Evolutionary conservation across 1,140 invertebrate species (phyloP), one percentile per base, ranked within the genome.

Genomic region (Platorchestia sp.): DNA sequence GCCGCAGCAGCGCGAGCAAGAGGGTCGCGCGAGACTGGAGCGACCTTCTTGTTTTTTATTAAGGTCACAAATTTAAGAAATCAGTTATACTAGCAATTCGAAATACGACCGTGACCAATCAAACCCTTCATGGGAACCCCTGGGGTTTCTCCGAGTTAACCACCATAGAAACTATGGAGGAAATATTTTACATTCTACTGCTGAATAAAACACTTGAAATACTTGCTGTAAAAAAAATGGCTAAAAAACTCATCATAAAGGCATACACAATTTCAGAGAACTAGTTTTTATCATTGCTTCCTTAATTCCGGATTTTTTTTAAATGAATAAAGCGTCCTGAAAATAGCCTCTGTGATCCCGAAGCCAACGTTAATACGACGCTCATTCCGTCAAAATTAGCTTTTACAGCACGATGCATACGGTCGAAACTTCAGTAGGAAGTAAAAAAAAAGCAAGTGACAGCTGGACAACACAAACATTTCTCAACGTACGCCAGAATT

Each of bases 11-110:
- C 86, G 19, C 87, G 3, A 90, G 41, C 87, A 45, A 42, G 41
- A 90, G 86, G 41, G 87, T 43, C 44, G 41, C 44, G 19, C 16
- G 22, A 5, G 10, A 90, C 87, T 90, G 87, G 87, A 90, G 87
- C 87, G 87, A 90, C 87, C 87, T 90, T 90, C 87, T 90, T 44
- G 42, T 90, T 90, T 90, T 90, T 90, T 90, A 90, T 90, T 90
- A 90, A 90, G 87, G 87, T 90, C 87, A 45, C 27, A 1, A 90
- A 90, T 44, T 90, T 27, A 75, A 22, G 59, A 75, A 75, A 36
- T 75, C 59, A 36, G 14, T 75, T 75, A 51, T 36, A 75, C 59
- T 75, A 75, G 59, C 59, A 36, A 19, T 36, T 75, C 27, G 59
- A 36, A 75, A 75, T 75, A 36, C 27, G 59, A 75, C 59, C 10